phyloP scores from a whole-genome alignment of 2,888 invertebrate species.

The Cataglyphis cursor region DNA sequence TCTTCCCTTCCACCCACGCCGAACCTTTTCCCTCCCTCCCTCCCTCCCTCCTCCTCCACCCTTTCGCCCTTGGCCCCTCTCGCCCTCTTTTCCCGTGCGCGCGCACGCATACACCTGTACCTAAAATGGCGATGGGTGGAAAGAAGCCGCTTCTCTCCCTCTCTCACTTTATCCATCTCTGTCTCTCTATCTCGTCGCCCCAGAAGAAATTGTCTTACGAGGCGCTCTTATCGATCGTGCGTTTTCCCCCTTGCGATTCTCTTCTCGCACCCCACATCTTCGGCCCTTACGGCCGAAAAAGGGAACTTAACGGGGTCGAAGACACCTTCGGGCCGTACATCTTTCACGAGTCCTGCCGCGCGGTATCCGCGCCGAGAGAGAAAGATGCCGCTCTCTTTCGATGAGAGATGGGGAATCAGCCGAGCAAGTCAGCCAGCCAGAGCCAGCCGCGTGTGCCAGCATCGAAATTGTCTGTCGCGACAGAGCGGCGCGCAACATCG shows the following conservation, averaged over 20 bases:
- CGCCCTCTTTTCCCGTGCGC: conserved; percentile 33
- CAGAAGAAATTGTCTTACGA: conserved; percentile 84
- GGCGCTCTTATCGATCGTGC: conserved; percentile 82
- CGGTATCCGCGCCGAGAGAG: conserved; percentile 39
- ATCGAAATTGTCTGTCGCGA: conserved; percentile 54
- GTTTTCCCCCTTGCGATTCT: conserved; percentile 65
- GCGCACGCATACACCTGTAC: conserved; percentile 55
- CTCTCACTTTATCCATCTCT: conserved; percentile 26
- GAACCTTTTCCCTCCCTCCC: background rate
- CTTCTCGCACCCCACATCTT: conserved; percentile 58
- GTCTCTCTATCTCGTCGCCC: conserved; percentile 69
- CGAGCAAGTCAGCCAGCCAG: conserved; percentile 6
- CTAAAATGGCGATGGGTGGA: conserved; percentile 62
- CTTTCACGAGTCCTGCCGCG: conserved; percentile 74
- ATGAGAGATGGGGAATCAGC: conserved; percentile 24
- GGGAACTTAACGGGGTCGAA: conserved; percentile 68
- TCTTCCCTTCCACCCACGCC: conserved; percentile 36
- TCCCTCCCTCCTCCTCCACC: background rate
- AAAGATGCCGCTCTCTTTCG: conserved; percentile 22
- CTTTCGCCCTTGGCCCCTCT: conserved; percentile 8
- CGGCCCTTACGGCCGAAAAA: conserved; percentile 64
- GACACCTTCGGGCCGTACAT: conserved; percentile 75
- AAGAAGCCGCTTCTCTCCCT: conserved; percentile 45
- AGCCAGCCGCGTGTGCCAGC: conserved; percentile 43
- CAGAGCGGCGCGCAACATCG: conserved; percentile 48